Evolutionary conservation across 2,797 vertebrate genomes (phyloP).

Genomic region (Crax fasciolata): DNA sequence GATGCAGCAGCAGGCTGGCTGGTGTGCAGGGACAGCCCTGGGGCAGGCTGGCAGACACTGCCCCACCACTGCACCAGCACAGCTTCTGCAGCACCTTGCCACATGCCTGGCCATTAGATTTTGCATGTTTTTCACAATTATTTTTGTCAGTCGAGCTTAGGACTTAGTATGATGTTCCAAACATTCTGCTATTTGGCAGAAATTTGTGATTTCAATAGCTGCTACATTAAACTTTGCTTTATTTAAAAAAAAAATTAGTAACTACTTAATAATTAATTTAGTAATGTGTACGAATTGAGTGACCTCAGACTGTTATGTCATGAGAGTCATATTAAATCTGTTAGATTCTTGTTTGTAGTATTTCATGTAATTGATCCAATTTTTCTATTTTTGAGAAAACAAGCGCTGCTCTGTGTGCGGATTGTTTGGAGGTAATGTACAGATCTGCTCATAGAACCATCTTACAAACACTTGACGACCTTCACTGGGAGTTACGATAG

Average conservation of each 20-base stretch:
- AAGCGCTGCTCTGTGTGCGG: not conserved
- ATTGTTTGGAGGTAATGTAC: not conserved
- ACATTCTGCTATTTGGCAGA: not conserved
- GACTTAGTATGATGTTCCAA: not conserved
- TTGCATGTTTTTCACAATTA: not conserved
- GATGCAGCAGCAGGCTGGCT: not conserved
- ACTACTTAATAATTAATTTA: not conserved
- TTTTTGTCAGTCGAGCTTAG: not conserved
- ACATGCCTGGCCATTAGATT: not conserved
- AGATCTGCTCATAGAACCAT: not conserved
- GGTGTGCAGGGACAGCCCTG: not conserved
- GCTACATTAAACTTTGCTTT: not conserved
- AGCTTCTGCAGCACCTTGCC: not conserved
- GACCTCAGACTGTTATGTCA: not conserved
- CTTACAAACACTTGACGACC: not conserved
- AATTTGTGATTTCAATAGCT: not conserved
- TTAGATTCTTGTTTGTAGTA: not conserved
- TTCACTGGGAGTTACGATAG: not conserved
- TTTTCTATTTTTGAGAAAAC: not conserved
- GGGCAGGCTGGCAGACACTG: not conserved
- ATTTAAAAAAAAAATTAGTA: not conserved
- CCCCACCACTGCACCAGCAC: accelerated
- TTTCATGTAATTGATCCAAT: not conserved
- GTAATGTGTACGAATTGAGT: not conserved
- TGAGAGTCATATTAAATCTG: not conserved